Conservation (phyloP, 2,113 vertebrate species). For the Mesoclemmys tuberculata region DNA sequence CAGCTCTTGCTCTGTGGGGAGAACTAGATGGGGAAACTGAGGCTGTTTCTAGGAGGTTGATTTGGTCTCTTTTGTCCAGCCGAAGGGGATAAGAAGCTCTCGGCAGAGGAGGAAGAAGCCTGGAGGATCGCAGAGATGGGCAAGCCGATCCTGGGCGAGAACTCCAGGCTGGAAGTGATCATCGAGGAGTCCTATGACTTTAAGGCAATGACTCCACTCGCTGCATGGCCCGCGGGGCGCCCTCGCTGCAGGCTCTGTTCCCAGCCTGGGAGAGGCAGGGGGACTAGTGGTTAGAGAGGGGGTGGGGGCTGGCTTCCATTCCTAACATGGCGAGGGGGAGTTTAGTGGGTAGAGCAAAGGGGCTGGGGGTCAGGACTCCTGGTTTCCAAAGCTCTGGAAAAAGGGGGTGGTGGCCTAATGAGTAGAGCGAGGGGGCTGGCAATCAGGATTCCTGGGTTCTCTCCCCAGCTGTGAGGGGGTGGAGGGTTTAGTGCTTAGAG, state of each 20-base stretch:
- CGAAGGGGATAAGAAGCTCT: constrained; percentile 83
- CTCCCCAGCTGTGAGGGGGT: not conserved
- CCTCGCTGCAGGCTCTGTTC: too few relatives aligned
- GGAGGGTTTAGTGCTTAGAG: too few relatives aligned
- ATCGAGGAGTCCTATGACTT: constrained; percentile 97
- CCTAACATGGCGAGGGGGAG: too few relatives aligned
- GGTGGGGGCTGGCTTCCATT: too few relatives aligned
- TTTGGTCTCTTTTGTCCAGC: constrained; percentile 65
- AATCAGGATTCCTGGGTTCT: not conserved
- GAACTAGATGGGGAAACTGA: too few relatives aligned
- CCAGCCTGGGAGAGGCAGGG: too few relatives aligned
- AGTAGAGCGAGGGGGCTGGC: not conserved
- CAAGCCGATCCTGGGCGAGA: constrained; percentile 92
- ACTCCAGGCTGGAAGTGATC: constrained; percentile 91
- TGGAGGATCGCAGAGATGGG: constrained; percentile 94
- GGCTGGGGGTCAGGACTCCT: too few relatives aligned
- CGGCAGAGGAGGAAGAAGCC: constrained; percentile 90
- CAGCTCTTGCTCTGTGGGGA: not conserved
- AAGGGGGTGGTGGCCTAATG: too few relatives aligned
- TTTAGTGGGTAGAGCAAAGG: too few relatives aligned
- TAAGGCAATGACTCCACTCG: constrained; percentile 79
- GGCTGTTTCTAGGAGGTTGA: not conserved
- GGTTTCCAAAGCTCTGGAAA: too few relatives aligned
- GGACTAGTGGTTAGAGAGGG: too few relatives aligned
- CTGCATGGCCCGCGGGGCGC: too few relatives aligned